A percentile compares a stretch with the other conserved stretches of the same genome.
These are phyloP conservation scores for Tauraco erythrolophus DNA, from an alignment of 2,113 vertebrate genomes.

Conservation along the genomic window DNA sequence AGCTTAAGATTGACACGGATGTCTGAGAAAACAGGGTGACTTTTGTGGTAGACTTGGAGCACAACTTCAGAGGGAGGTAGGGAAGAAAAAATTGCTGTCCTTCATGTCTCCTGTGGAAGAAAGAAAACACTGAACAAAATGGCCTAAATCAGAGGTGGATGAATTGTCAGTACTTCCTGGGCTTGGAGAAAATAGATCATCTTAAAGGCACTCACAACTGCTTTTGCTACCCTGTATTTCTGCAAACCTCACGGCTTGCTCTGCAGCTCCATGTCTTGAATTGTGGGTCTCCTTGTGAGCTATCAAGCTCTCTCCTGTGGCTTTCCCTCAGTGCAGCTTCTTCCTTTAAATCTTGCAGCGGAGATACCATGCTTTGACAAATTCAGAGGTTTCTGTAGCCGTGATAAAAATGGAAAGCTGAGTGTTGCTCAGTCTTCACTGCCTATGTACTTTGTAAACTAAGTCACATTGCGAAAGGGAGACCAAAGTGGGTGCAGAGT, in stretches of 20 bases:
- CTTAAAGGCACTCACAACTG: neutral
- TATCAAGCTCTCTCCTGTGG: neutral
- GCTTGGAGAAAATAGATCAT: constrained; percentile 9
- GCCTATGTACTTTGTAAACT: constrained; percentile 5
- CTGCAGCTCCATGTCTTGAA: neutral
- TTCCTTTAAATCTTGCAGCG: constrained; percentile 35
- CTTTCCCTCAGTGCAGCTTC: neutral
- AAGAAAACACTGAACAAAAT: constrained; percentile 1
- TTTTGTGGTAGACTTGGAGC: neutral
- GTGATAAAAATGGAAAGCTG: constrained; percentile 1
- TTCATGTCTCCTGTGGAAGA: neutral
- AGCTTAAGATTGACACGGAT: neutral
- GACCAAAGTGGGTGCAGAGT: neutral
- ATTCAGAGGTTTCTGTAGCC: constrained; percentile 4
- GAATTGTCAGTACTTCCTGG: neutral
- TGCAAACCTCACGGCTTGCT: neutral
- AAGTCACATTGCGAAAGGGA: neutral
- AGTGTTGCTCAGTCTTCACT: neutral
- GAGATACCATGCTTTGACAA: constrained; percentile 23
- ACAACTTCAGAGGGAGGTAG: neutral
- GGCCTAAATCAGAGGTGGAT: neutral
- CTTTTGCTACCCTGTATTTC: neutral
- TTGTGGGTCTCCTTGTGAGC: neutral
- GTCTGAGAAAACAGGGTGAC: neutral
- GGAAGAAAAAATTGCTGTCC: neutral